Conservation (phyloP, 2,797 vertebrate species). For the Lacerta viridis region DNA sequence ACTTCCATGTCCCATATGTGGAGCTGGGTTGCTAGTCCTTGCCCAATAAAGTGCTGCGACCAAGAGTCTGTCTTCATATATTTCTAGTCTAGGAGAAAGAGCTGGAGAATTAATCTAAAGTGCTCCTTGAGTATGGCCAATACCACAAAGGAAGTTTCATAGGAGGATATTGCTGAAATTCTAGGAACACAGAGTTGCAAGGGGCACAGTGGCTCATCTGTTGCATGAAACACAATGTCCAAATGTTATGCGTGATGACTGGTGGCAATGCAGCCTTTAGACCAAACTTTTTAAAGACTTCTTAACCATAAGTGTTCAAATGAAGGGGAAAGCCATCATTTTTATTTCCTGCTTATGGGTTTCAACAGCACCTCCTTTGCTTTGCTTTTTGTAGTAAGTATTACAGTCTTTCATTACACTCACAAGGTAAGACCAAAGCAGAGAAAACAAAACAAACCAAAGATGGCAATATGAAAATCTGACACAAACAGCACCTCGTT, state of each 20-base stretch:
- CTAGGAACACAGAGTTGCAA: neutral
- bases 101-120: neutral
- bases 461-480: no score
- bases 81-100: neutral
- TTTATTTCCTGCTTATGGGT: no score
- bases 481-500: no score
- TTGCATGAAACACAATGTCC: neutral
- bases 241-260: neutral
- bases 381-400: no score
- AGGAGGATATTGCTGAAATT: neutral
- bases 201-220: neutral
- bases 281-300: neutral
- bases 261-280: neutral
- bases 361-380: neutral
- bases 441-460: no score
- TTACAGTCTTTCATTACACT: no score
- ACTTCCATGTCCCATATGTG: conserved; percentile 14
- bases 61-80: conserved; percentile 21
- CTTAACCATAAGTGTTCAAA: no score
- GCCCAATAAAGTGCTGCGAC: neutral
- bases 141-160: neutral
- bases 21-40: neutral
- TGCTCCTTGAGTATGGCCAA: conserved; percentile 1
- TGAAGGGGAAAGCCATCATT: no score
- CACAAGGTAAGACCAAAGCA: no score